These are phyloP conservation scores for Lasaia peninsularis DNA, from an alignment of 1,140 invertebrate species.

Conservation along the genomic window DNA sequence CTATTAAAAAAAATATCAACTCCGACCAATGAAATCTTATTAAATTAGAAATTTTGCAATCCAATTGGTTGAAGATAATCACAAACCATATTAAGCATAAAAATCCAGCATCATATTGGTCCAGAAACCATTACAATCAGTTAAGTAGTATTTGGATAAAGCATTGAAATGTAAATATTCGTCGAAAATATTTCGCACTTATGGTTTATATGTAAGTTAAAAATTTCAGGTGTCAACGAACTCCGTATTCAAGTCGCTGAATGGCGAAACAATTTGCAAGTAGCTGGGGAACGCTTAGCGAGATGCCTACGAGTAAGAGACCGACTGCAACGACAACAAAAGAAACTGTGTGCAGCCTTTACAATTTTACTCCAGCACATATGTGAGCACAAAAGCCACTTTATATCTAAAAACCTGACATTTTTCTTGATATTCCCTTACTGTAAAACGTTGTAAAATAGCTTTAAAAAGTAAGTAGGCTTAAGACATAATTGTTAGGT, in stretches of 20 bases:
- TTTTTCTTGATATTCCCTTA: background rate
- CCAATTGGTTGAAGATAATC: too few relatives aligned
- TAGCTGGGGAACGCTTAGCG: slow-evolving; percentile 50
- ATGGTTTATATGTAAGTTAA: background rate
- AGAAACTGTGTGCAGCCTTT: slow-evolving; percentile 61
- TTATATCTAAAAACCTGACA: background rate
- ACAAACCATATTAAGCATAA: too few relatives aligned
- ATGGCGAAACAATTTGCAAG: slow-evolving; percentile 44
- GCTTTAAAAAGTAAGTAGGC: too few relatives aligned
- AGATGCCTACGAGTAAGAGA: slow-evolving; percentile 52
- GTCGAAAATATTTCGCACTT: background rate
- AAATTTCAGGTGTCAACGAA: slow-evolving; percentile 44
- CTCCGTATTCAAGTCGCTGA: slow-evolving; percentile 42
- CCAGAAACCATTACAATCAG: too few relatives aligned
- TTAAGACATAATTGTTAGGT: too few relatives aligned
- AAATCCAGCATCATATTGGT: too few relatives aligned
- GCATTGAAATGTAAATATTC: too few relatives aligned
- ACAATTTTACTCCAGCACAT: slow-evolving; percentile 56
- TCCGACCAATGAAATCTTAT: too few relatives aligned
- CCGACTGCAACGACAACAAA: slow-evolving; percentile 52
- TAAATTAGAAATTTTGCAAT: too few relatives aligned
- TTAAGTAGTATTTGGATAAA: too few relatives aligned
- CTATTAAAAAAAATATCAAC: too few relatives aligned
- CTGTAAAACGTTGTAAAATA: too few relatives aligned
- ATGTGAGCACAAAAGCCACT: slow-evolving; percentile 38